Evolutionary conservation across 2,888 invertebrate species (phyloP).

Genomic region (Girardia tigrina): DNA sequence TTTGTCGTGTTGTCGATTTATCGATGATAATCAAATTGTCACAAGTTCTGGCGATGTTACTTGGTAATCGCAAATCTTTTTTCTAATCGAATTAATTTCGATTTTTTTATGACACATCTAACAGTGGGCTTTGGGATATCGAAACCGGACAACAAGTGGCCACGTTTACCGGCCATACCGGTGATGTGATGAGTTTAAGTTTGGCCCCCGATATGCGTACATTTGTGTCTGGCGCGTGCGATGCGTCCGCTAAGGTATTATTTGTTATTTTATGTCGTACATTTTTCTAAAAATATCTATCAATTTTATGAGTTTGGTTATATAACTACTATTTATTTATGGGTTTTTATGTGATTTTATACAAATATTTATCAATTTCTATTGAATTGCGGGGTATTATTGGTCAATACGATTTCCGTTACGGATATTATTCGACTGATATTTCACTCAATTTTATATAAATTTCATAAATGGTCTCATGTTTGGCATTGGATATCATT

Average conservation of each 20-base stretch:
- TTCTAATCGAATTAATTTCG: not conserved
- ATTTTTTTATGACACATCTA: slow-evolving; percentile 39
- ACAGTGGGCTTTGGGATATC: slow-evolving; percentile 94
- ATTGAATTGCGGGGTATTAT: no score
- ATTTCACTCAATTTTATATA: no score
- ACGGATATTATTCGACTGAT: no score
- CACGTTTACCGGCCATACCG: slow-evolving; percentile 95
- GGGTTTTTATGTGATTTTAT: no score
- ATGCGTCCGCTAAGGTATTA: slow-evolving; percentile 87
- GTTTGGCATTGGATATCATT: no score
- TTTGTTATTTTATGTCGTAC: no score
- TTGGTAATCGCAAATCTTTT: slow-evolving; percentile 56
- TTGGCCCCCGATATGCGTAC: slow-evolving; percentile 93
- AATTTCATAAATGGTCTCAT: no score
- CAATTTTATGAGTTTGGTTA: no score
- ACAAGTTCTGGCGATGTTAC: slow-evolving; percentile 99
- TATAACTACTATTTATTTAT: no score
- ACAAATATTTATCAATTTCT: no score
- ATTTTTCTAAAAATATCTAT: no score
- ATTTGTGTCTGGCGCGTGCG: slow-evolving; percentile 97
- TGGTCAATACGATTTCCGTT: no score
- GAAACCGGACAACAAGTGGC: slow-evolving; percentile 99
- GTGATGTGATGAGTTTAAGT: slow-evolving; percentile 97
- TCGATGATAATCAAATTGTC: slow-evolving; percentile 97
- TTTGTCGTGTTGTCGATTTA: slow-evolving; percentile 96